phyloP scores from a whole-genome alignment of 2,113 vertebrate species.

The Sapayoa aenigma region DNA sequence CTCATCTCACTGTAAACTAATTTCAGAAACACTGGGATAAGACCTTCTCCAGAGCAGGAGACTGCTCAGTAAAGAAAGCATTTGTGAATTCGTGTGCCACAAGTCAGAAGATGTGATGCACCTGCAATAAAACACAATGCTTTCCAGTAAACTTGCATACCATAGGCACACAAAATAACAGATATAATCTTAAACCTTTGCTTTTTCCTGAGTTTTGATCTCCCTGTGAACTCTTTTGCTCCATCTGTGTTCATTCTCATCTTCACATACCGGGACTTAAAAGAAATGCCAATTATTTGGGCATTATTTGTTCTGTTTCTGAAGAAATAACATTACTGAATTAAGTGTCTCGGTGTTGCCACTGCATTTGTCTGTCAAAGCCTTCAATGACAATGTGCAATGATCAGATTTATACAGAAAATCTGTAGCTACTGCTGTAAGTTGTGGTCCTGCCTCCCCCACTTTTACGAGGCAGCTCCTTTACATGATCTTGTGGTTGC shows the following conservation, averaged over 20 bases:
- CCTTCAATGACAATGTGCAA: not conserved
- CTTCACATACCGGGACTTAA: not conserved
- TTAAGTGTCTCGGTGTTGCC: not conserved
- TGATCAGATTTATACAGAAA: not conserved
- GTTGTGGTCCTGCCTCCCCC: not conserved
- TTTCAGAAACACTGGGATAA: not conserved
- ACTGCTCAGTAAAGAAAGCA: not conserved
- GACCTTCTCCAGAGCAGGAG: not conserved
- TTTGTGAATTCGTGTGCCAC: not conserved
- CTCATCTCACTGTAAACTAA: not conserved
- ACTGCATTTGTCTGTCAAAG: not conserved
- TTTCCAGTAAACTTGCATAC: not conserved
- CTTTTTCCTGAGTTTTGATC: not conserved
- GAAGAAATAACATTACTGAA: not conserved
- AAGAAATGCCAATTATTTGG: not conserved
- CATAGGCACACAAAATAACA: not conserved
- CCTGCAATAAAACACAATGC: accelerated
- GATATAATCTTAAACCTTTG: not conserved
- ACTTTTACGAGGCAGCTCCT: slow-evolving; percentile 71
- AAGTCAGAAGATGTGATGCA: not conserved
- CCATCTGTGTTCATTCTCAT: not conserved
- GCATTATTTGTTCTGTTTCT: not conserved
- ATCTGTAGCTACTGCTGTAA: not conserved
- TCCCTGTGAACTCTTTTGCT: not conserved
- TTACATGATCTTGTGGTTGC: slow-evolving; percentile 86